Percentiles rank a stretch among this genome's conserved stretches.
These are phyloP conservation scores for Sphaerophoria rueppellii DNA, from an alignment of 2,888 invertebrate genomes.

Conservation along the genomic window DNA sequence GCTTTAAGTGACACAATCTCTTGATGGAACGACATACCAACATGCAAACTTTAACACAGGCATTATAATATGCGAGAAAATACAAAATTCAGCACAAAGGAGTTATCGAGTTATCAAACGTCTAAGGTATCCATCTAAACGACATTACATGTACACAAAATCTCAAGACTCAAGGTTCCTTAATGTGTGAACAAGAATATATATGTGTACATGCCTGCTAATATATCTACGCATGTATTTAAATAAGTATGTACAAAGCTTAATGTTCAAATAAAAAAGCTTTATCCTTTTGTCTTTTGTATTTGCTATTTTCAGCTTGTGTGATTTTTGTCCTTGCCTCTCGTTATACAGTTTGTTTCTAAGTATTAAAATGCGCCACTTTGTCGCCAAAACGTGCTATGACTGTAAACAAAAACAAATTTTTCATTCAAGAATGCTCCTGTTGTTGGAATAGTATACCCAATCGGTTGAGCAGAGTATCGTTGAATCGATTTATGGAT, in stretches of 20 bases:
- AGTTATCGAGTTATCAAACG: conserved; percentile 38
- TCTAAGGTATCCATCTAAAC: background rate
- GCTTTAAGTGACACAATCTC: conserved; percentile 13
- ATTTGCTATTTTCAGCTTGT: conserved; percentile 51
- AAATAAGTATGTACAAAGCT: background rate
- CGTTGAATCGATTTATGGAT: conserved; percentile 47
- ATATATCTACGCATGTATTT: background rate
- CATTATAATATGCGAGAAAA: background rate
- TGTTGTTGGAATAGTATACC: conserved; percentile 55
- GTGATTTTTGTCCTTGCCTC: conserved; percentile 46
- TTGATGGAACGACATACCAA: background rate
- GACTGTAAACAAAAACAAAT: conserved; percentile 71
- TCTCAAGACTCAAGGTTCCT: conserved; percentile 1
- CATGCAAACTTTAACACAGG: conserved; percentile 13
- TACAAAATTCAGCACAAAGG: conserved; percentile 33
- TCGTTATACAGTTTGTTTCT: conserved; percentile 43
- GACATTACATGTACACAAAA: background rate
- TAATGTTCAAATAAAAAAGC: background rate
- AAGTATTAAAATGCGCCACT: conserved; percentile 62
- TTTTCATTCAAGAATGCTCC: conserved; percentile 53
- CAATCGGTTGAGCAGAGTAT: conserved; percentile 52
- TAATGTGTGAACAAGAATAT: too few relatives aligned
- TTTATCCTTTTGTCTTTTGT: conserved; percentile 31
- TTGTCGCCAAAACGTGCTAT: conserved; percentile 65
- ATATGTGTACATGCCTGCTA: background rate